Evolutionary conservation across 2,113 vertebrate species (phyloP).

Genomic region (Dicerorhinus sumatrensis): DNA sequence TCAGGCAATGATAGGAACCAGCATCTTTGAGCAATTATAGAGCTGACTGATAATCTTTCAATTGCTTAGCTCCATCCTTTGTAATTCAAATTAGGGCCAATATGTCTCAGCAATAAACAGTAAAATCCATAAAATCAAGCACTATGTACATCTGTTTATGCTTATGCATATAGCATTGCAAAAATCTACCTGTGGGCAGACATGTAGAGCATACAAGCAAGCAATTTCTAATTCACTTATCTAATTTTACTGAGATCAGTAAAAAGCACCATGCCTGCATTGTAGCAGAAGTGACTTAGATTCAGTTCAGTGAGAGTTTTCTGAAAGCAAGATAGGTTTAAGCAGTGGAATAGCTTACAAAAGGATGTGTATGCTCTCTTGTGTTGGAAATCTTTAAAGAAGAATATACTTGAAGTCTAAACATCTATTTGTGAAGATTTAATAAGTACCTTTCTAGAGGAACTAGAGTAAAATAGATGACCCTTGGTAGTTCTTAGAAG

Average conservation of each 20-base stretch:
- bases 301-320: slow-evolving; percentile 14
- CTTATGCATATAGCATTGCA: neutral
- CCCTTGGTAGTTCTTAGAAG: neutral
- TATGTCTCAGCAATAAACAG: slow-evolving; percentile 18
- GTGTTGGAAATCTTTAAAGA: slow-evolving; percentile 21
- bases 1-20: neutral
- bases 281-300: slow-evolving; percentile 16
- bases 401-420: neutral
- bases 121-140: slow-evolving; percentile 4
- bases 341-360: slow-evolving; percentile 30
- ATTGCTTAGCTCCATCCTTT: neutral
- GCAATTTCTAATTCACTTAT: neutral
- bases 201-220: neutral
- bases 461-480: neutral
- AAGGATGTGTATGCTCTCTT: neutral
- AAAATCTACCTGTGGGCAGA: neutral
- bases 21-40: neutral
- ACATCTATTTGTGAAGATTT: neutral
- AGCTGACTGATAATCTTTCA: neutral
- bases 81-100: slow-evolving; percentile 24
- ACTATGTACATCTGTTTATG: neutral
- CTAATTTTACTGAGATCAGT: slow-evolving; percentile 5
- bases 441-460: neutral
- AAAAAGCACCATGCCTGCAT: neutral
- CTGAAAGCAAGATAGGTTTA: neutral